Evolutionary conservation across 2,888 invertebrate genomes (phyloP), one percentile per base, ranked within the genome.

Genomic region (Salticus scenicus): DNA sequence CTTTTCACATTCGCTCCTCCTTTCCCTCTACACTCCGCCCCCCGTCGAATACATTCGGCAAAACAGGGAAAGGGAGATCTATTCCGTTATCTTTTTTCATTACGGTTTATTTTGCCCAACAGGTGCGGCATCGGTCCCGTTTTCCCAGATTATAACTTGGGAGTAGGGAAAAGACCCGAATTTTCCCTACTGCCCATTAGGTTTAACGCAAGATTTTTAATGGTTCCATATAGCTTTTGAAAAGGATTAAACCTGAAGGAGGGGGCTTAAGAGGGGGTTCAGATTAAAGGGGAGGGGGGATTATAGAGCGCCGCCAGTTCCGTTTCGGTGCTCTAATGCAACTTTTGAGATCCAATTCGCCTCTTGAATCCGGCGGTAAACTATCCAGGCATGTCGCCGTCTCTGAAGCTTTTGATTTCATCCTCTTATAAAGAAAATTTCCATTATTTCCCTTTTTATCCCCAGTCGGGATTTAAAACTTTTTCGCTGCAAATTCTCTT

Each of bases 111-210:
- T 30, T 66, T 24, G 69, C 41, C 41, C 69, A 33, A 41, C 69
- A 41, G 41, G 69, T 41, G 41, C 7, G 33, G 69, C 37, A 31
- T 20, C 47, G 57, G 30, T 67, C 69, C 69, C 31, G 33, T 31
- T 66, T 69, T 76, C 76, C 69, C 76, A 76, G 76, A 76, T 76
- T 76, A 75, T 41, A 33, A 42, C 27, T 28, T 27, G 33, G 20
- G 37, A n/a, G 17, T 17, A 30, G 57, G 51, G 24, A 20, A 10
- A 37, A 10, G 57, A 12, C 66, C 66, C 30, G 63, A 17, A 47
- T 47, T 47, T 47, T 47, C n/a, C 63, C 63, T 0, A n/a, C 10
- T 51, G 20, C 33, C 72, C 72, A 72, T 72, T 72, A 72, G 57
- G 72, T 20, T 57, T 31, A 51, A 20, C 63, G 24, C 63, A 28